These are phyloP conservation scores for Incurvaria masculella DNA, from an alignment of 2,888 invertebrate genomes.

Conservation along the genomic window DNA sequence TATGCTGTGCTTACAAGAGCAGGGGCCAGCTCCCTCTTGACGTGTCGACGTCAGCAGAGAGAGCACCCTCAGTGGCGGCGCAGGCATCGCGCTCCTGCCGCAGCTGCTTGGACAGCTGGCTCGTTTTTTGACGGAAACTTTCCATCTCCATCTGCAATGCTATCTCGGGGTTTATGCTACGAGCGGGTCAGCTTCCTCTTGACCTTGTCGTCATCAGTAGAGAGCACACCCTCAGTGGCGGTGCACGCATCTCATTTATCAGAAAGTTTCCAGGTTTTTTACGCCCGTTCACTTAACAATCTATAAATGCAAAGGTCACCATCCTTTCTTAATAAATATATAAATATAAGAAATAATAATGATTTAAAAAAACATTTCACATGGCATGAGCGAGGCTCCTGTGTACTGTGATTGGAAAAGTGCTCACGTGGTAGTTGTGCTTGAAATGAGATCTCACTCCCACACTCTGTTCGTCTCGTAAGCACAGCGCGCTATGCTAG, in stretches of 20 bases:
- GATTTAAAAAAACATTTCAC: too few species aligned
- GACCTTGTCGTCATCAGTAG: slow-evolving; percentile 47
- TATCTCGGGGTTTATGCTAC: slow-evolving; percentile 62
- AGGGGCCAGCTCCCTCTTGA: slow-evolving; percentile 51
- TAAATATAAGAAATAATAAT: too few species aligned
- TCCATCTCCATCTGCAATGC: slow-evolving; percentile 36
- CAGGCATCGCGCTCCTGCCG: slow-evolving; percentile 40
- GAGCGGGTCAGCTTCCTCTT: slow-evolving; percentile 52
- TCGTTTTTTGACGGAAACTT: slow-evolving; percentile 35
- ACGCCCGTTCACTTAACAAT: too few species aligned
- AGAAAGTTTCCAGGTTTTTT: too few species aligned
- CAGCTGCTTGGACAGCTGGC: slow-evolving; percentile 46
- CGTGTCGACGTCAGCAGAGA: slow-evolving; percentile 45
- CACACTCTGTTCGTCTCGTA: too few species aligned
- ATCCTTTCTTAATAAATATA: too few species aligned
- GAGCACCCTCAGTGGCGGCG: slow-evolving; percentile 42
- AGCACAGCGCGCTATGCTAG: too few species aligned
- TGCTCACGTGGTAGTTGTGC: background rate
- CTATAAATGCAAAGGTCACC: too few species aligned
- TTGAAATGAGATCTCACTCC: too few species aligned
- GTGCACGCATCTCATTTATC: slow-evolving; percentile 41
- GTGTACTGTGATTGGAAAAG: too few species aligned
- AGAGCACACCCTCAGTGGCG: slow-evolving; percentile 41
- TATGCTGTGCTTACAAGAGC: slow-evolving; percentile 54
- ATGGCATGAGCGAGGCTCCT: too few species aligned